A percentile compares a stretch with the other conserved stretches of the same genome.
Conservation (phyloP, 2,113 vertebrate species). For the Passer domesticus region DNA sequence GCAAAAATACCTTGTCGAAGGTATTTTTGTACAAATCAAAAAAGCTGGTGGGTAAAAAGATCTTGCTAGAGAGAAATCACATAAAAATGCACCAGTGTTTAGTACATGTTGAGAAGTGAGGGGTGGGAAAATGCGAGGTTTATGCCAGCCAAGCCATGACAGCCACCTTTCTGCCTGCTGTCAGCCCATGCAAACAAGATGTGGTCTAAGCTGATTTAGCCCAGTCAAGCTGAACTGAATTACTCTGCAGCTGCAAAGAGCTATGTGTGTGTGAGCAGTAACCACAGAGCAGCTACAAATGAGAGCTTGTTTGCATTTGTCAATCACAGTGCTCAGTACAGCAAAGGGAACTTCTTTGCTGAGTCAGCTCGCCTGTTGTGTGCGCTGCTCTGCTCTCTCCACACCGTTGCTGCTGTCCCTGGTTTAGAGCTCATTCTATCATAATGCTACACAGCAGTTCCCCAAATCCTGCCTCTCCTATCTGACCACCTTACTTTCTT, state of each 20-base stretch:
- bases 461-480: not conserved
- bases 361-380: not conserved
- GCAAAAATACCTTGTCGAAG: not conserved
- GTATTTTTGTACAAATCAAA: not conserved
- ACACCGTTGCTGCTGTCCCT: not conserved
- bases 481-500: not conserved
- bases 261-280: not conserved
- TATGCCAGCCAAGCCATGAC: not conserved
- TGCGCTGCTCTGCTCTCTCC: accelerated
- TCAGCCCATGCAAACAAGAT: not conserved
- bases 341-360: not conserved
- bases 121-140: not conserved
- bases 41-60: not conserved
- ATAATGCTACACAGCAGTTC: not conserved
- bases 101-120: not conserved
- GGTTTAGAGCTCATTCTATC: not conserved
- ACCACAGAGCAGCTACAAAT: not conserved
- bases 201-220: not conserved
- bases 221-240: not conserved
- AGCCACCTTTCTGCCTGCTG: not conserved
- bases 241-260: not conserved
- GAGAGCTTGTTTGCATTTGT: not conserved
- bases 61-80: not conserved
- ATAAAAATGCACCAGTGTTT: not conserved
- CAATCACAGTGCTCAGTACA: not conserved